Evolutionary conservation across 1,140 invertebrate genomes (phyloP), one percentile per base, ranked within the genome.

Genomic region (Ceratoteleas bidentatus): DNA sequence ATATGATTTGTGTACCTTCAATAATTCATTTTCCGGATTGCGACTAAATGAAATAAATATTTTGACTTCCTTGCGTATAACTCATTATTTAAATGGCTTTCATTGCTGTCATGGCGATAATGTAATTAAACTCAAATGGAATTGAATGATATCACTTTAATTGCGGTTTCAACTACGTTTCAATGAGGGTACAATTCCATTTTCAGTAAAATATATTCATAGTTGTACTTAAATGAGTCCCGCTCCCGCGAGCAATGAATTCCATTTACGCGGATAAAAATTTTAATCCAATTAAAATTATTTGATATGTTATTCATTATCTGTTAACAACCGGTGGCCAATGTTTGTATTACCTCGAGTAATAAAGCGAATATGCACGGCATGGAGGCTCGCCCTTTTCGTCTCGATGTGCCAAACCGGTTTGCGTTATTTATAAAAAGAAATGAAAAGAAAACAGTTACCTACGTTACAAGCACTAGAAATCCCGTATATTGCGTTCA

Each of bases 301-400:
- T 62, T 79, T 69, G 49, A 74, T 69, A 80, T 58, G 49, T 80
- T 62, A 62, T 80, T 74, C 50, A 74, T 78, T 86, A 87, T 86
- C 86, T 85, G 85, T 86, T 87, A 85, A 85, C 72, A 74, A 75
- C 38, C 81, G 61, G 85, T 86, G 83, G 85, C 74, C 74, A 68
- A 73, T 79, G 70, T 86, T 87, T 85, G 83, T 83, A 87, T 87
- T 81, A 84, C 83, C 34, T 40, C 75, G 43, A 64, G 76, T 61
- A 74, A 84, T 86, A 85, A 85, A 85, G 78, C 77, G 79, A 74
- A 82, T 74, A 68, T 65, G 77, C 60, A 72, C 64, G 43, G 78
- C 81, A 75, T 65, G 34, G 53, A 45, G 45, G 74, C 65, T 82
- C 78, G 65, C 62, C 50, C 68, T 81, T 76, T 75, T 83, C 75